phyloP scores from a whole-genome alignment of 2,797 vertebrate species.

The Melanotaenia boesemani region DNA sequence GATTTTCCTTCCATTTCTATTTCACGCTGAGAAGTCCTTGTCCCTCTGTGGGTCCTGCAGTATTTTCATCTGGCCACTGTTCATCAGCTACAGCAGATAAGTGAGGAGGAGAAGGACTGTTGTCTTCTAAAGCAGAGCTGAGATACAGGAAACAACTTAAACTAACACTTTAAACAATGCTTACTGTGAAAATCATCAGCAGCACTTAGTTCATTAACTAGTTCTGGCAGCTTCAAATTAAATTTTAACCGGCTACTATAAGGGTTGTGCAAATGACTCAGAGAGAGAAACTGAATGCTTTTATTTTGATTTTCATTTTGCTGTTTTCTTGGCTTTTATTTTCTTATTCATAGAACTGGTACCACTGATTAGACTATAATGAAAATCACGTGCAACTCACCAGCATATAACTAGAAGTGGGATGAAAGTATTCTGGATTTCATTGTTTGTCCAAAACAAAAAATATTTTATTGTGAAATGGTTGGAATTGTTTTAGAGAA shows the following conservation, averaged over 20 bases:
- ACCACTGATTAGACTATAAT: not conserved
- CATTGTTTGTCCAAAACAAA: too few relatives aligned
- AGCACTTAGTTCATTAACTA: not conserved
- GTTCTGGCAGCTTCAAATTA: not conserved
- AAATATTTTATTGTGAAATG: too few relatives aligned
- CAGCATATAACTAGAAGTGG: not conserved
- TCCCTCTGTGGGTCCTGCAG: conserved; percentile 24
- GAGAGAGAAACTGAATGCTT: not conserved
- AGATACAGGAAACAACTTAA: not conserved
- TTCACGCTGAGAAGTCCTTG: conserved; percentile 54
- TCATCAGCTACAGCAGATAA: conserved; percentile 9
- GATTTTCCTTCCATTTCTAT: conserved; percentile 39
- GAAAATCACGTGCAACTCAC: too few relatives aligned
- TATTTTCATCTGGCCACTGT: conserved; percentile 36
- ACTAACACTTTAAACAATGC: conserved; percentile 5
- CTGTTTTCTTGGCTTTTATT: not conserved
- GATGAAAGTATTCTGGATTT: not conserved
- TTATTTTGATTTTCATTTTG: not conserved
- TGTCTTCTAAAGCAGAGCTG: not conserved
- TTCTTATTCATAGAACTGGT: not conserved
- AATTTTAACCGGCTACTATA: conserved; percentile 4
- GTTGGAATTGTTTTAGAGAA: too few relatives aligned
- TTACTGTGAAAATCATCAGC: not conserved
- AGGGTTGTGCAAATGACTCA: not conserved
- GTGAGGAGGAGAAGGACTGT: conserved; percentile 5